phyloP scores from a whole-genome alignment of 2,113 vertebrate species.

The Chloebia gouldiae region DNA sequence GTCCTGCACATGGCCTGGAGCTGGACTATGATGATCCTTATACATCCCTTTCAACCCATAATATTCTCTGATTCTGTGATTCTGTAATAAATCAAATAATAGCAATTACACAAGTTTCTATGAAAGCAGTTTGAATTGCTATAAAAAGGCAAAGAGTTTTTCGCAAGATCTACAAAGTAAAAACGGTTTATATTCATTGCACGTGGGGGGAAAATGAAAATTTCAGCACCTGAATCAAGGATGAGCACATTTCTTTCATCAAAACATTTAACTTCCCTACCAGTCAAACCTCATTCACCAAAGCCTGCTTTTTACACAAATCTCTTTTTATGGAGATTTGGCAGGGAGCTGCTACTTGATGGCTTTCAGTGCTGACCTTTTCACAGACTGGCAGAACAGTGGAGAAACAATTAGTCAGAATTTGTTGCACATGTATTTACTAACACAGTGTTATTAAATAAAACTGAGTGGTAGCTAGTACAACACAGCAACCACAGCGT shows the following conservation, averaged over 20 bases:
- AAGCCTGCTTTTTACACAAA: not conserved
- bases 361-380: not conserved
- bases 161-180: not conserved
- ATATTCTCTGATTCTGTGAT: not conserved
- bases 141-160: not conserved
- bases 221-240: not conserved
- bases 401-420: not conserved
- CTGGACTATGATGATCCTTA: not conserved
- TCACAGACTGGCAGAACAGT: not conserved
- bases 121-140: not conserved
- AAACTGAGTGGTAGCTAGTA: not conserved
- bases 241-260: not conserved
- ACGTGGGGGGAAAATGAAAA: not conserved
- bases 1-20: not conserved
- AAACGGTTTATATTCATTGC: not conserved
- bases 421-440: not conserved
- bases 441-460: not conserved
- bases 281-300: not conserved
- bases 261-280: not conserved
- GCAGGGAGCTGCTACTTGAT: not conserved
- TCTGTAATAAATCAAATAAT: not conserved
- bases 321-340: fast-evolving
- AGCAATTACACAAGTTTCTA: not conserved
- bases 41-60: not conserved
- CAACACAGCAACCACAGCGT: not conserved